Percentiles rank a stretch among this genome's conserved stretches.
These are phyloP conservation scores for Micropoecilia bifurca DNA, from an alignment of 2,797 vertebrate genomes.

Conservation along the genomic window DNA sequence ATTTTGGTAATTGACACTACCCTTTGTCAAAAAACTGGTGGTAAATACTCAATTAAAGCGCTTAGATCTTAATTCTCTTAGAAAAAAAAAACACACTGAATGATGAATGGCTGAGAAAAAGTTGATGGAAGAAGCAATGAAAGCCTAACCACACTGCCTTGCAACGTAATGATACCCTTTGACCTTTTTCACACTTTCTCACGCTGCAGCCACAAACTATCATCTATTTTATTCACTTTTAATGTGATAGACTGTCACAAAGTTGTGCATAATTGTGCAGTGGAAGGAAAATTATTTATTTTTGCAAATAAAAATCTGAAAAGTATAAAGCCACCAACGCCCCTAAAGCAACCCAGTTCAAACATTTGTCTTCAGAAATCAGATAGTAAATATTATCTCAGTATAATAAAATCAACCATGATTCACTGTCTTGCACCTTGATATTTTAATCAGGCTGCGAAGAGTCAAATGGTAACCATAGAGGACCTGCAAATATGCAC, in stretches of 20 bases:
- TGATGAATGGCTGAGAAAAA: neutral
- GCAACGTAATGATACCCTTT: neutral
- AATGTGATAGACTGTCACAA: neutral
- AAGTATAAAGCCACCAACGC: neutral
- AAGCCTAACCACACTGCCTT: neutral
- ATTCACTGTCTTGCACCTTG: neutral
- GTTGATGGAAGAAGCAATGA: neutral
- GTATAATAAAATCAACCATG: neutral
- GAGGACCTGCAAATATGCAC: neutral
- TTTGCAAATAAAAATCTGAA: neutral
- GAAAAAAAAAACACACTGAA: neutral
- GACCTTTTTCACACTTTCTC: neutral
- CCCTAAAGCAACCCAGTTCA: neutral
- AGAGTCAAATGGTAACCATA: neutral
- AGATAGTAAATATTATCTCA: neutral
- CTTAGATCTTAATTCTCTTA: neutral
- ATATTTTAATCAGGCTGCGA: neutral
- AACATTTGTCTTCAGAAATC: neutral
- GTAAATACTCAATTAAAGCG: neutral
- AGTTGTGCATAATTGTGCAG: neutral
- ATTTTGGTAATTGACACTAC: neutral
- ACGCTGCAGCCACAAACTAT: neutral
- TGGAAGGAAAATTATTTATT: neutral
- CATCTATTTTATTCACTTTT: neutral
- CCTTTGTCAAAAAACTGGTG: neutral